These are phyloP conservation scores for Sebastes wilsoni DNA, from an alignment of 2,797 vertebrate species.

Conservation along the genomic window DNA sequence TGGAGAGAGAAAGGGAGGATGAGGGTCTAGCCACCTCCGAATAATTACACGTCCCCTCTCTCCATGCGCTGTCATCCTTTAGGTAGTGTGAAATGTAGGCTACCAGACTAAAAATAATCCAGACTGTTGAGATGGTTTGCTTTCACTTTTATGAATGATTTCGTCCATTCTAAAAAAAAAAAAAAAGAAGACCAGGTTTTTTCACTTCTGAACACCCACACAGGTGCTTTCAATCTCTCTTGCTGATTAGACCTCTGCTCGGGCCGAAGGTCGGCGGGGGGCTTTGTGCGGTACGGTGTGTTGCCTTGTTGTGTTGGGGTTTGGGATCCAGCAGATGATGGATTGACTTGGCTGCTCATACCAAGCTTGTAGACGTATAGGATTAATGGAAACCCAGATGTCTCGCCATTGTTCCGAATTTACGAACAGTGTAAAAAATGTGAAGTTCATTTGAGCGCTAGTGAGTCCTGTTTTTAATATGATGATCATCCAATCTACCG, in stretches of 20 bases:
- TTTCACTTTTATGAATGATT: conserved; percentile 60
- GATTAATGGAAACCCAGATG: background rate
- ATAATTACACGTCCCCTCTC: conserved; percentile 68
- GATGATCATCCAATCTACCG: background rate
- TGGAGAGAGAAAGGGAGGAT: conserved; percentile 19
- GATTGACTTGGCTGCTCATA: background rate
- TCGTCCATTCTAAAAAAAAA: conserved; percentile 30
- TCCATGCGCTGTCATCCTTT: conserved; percentile 62
- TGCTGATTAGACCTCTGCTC: background rate
- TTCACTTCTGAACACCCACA: background rate
- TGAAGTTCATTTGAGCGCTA: background rate
- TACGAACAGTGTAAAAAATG: background rate
- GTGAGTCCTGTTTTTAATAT: background rate
- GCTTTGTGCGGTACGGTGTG: background rate
- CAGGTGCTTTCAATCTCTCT: background rate
- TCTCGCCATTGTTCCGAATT: background rate
- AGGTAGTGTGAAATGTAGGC: conserved; percentile 68
- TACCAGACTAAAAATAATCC: conserved; percentile 64
- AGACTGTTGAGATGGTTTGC: conserved; percentile 31
- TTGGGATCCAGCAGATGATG: background rate
- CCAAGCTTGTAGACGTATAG: background rate
- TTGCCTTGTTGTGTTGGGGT: background rate
- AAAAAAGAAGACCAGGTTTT: background rate
- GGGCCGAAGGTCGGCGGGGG: background rate
- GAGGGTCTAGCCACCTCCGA: conserved; percentile 58